Evolutionary conservation across 2,888 invertebrate genomes (phyloP), one percentile per base, ranked within the genome.

Genomic region (Andrena flavipes): DNA sequence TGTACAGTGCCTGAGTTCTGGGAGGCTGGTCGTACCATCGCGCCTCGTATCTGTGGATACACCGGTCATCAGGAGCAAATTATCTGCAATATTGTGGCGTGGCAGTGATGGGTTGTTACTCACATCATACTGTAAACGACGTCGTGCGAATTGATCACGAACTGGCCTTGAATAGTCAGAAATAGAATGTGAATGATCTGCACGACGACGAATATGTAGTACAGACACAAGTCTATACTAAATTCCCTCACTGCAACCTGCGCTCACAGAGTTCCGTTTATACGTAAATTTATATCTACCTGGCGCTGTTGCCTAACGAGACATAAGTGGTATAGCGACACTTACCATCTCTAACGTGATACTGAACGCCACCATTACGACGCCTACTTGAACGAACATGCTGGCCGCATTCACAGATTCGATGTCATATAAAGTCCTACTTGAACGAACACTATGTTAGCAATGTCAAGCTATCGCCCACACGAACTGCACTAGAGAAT

Each of bases 161-260:
- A 70, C 20, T 70, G 70, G 4, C 70, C 70, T 30, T 60, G 42
- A 10, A 48, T 48, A 29, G 70, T 70, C 10, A 70, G 20, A 13
- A 60, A 70, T 4, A 70, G 30, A 2, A 70, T 10, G 35, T 70
- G 70, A 13, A 70, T 6, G 7, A 60, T 6, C 29, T 70, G 59
- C n/a, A 26, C 59, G n/a, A 60, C 6, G 2, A 48, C 3, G 26
- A 42, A 70, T 20, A 20, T n/a, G 3, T 60, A 70, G 8, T 10
- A n/a, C 35, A 8, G 48, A 49, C 33, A 49, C 30, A 60, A 49
- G 5, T 60, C 70, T 26, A 48, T 3, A 16, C n/a, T 20, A 6
- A 30, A 48, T 1, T n/a, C 30, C 20, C n/a, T 29, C 20, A 48
- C 6, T 7, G 30, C 13, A 23, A 48, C 49, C 60, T 62, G 6